Conservation (phyloP, 2,888 invertebrate species). For the Leucophenga maculata region DNA sequence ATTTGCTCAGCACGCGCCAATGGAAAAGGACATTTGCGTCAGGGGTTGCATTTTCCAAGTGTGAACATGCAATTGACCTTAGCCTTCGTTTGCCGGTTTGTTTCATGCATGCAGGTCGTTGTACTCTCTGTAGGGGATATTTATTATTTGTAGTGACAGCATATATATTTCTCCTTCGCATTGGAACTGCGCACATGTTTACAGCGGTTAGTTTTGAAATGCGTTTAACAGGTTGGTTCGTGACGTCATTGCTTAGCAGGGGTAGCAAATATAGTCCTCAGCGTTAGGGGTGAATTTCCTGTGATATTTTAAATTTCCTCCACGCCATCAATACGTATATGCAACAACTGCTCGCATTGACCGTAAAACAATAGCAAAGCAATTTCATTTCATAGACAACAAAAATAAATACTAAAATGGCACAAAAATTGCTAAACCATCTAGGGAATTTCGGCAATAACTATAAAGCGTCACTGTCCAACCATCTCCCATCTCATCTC, state of each 20-base stretch:
- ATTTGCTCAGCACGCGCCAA: too few relatives aligned
- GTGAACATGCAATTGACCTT: conserved; percentile 56
- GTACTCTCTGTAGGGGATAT: too few relatives aligned
- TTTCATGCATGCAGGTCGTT: conserved; percentile 44
- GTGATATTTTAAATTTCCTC: too few relatives aligned
- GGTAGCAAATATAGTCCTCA: conserved; percentile 8
- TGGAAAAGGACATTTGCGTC: conserved; percentile 5
- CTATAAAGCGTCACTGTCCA: conserved; percentile 50
- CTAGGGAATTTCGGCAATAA: conserved; percentile 63
- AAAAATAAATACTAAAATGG: conserved; percentile 55
- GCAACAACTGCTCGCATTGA: conserved; percentile 42
- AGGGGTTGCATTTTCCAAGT: conserved; percentile 41
- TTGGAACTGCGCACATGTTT: conserved; percentile 27
- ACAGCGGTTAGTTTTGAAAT: too few relatives aligned
- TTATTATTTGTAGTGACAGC: too few relatives aligned
- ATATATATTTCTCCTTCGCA: conserved; percentile 26
- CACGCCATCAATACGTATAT: too few relatives aligned
- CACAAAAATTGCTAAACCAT: conserved; percentile 58
- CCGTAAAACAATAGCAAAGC: conserved; percentile 57
- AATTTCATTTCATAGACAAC: conserved; percentile 43
- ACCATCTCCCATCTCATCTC: too few relatives aligned
- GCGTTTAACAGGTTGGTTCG: conserved; percentile 53
- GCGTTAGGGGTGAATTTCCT: too few relatives aligned
- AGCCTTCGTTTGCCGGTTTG: conserved; percentile 63
- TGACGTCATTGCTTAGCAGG: conserved; percentile 51